phyloP scores from a whole-genome alignment of 2,113 vertebrate genomes.

The Melanerpes aurifrons region DNA sequence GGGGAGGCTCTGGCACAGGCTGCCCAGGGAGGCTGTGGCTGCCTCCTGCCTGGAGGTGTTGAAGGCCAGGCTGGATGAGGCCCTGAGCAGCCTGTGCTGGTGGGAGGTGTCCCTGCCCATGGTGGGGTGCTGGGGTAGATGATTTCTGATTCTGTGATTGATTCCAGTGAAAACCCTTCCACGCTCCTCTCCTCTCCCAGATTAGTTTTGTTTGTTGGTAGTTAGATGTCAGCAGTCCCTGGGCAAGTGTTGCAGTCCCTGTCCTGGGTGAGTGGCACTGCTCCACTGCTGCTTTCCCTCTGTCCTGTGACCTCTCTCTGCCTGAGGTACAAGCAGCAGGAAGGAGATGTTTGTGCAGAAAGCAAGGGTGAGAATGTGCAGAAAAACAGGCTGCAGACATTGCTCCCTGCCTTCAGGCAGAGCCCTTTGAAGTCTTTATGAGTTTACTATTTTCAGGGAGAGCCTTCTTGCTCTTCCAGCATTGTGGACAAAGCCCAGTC shows the following conservation, averaged over 20 bases:
- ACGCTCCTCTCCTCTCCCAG: not conserved
- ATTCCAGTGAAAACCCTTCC: not conserved
- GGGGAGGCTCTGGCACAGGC: no score
- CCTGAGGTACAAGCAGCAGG: accelerated
- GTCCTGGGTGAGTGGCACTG: not conserved
- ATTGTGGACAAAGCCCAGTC: not conserved
- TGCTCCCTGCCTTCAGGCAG: not conserved
- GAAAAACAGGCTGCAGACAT: not conserved
- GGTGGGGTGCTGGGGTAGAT: no score
- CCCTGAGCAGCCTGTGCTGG: no score
- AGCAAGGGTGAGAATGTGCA: not conserved
- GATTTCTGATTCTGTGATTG: not conserved
- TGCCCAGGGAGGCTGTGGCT: no score
- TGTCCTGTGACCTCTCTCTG: not conserved
- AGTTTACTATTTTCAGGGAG: slow-evolving; percentile 16
- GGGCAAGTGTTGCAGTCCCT: not conserved
- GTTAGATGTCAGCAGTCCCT: not conserved
- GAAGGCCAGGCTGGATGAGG: no score
- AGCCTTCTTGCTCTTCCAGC: not conserved
- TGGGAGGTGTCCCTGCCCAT: no score
- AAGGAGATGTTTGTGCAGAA: not conserved
- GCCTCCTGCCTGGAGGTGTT: no score
- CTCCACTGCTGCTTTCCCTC: not conserved
- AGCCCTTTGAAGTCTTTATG: not conserved
- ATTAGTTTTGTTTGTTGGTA: not conserved